Evolutionary conservation across 1,140 invertebrate species (phyloP).

Genomic region (Musca domestica): DNA sequence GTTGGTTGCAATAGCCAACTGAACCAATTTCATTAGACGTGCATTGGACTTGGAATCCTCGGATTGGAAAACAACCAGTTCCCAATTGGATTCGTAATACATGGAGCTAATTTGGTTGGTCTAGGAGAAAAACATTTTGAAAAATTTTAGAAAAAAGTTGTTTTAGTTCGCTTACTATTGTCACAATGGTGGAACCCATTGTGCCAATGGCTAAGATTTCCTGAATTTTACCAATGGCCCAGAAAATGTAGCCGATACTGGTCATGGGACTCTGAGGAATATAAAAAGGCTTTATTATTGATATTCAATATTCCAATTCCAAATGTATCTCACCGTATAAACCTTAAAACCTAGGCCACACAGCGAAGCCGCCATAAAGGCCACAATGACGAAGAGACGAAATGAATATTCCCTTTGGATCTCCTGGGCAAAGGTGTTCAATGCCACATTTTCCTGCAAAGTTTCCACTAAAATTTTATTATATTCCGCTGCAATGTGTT

Average conservation of each 20-base stretch:
- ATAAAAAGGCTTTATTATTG: too few species aligned
- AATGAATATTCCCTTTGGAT: constrained; percentile 40
- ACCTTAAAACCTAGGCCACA: constrained; percentile 44
- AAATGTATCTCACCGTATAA: constrained; percentile 39
- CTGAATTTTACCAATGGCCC: constrained; percentile 20
- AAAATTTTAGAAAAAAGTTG: not conserved
- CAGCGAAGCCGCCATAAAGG: constrained; percentile 35
- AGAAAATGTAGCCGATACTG: constrained; percentile 21
- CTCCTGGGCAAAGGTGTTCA: constrained; percentile 35
- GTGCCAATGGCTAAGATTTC: constrained; percentile 22
- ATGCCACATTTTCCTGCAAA: constrained; percentile 32
- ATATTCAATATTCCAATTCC: too few species aligned
- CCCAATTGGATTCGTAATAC: constrained; percentile 25
- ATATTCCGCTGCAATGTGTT: constrained; percentile 32
- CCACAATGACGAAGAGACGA: constrained; percentile 42
- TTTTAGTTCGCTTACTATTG: too few species aligned
- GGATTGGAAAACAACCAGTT: constrained; percentile 8
- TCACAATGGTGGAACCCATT: constrained; percentile 13
- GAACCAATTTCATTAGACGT: constrained; percentile 13
- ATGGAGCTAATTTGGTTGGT: constrained; percentile 23
- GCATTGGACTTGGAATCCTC: constrained; percentile 11
- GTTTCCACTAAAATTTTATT: constrained; percentile 27
- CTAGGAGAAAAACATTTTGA: not conserved
- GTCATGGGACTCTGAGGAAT: constrained; percentile 17
- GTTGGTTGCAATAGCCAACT: constrained; percentile 13